These are phyloP conservation scores for Lydus trimaculatus DNA, from an alignment of 2,888 invertebrate genomes.

Conservation along the genomic window DNA sequence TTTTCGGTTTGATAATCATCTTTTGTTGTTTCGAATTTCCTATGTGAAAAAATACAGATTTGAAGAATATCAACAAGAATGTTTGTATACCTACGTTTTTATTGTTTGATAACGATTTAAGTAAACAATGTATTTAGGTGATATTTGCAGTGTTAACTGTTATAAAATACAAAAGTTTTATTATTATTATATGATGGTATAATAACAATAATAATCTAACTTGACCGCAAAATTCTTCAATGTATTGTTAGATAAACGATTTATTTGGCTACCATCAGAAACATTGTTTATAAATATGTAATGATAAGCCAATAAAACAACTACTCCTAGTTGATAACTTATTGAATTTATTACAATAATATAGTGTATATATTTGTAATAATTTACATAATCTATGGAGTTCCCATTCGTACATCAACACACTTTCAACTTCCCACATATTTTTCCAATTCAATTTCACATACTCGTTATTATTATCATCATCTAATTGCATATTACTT, in stretches of 20 bases:
- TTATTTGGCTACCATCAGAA: too few relatives aligned
- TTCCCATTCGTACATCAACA: background rate
- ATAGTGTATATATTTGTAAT: background rate
- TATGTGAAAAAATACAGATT: background rate
- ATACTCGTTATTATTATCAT: background rate
- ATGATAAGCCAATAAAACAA: background rate
- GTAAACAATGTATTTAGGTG: background rate
- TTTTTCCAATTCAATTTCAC: background rate
- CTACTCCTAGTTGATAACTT: too few relatives aligned
- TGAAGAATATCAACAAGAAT: background rate
- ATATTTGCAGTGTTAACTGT: background rate
- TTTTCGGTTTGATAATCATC: too few relatives aligned
- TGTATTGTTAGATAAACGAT: too few relatives aligned
- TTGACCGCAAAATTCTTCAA: background rate
- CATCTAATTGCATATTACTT: background rate
- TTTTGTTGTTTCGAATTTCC: background rate
- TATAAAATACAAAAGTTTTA: background rate
- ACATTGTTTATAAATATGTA: too few relatives aligned
- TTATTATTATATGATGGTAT: too few relatives aligned
- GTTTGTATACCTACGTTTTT: background rate
- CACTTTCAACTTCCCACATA: constrained; percentile 1
- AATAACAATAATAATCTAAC: background rate
- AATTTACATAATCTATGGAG: background rate
- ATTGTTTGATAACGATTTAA: background rate
- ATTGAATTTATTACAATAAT: background rate